Evolutionary conservation across 2,888 invertebrate genomes (phyloP).

Genomic region (Tigriopus californicus): DNA sequence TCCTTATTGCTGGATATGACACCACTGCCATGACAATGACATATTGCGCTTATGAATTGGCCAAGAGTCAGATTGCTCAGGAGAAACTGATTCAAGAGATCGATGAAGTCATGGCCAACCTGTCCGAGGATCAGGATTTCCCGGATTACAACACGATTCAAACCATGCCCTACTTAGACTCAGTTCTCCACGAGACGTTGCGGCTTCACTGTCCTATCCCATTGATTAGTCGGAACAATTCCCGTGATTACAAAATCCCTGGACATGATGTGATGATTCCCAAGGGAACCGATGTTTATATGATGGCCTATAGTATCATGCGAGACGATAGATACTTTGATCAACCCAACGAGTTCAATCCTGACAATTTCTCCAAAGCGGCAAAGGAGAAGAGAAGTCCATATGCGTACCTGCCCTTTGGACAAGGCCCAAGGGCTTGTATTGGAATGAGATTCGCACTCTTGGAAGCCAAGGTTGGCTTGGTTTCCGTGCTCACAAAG

Average conservation of each 20-base stretch:
- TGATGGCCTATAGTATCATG: background rate
- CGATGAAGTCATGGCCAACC: background rate
- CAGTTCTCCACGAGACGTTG: background rate
- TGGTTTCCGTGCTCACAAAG: background rate
- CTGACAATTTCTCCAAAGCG: conserved; percentile 8
- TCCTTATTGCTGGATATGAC: conserved; percentile 11
- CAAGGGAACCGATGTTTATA: background rate
- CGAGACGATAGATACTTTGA: background rate
- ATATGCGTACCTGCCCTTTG: background rate
- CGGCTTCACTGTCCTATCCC: background rate
- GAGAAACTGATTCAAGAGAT: background rate
- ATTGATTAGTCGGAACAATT: background rate
- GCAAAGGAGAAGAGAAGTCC: background rate
- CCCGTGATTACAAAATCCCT: background rate
- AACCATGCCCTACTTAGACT: background rate
- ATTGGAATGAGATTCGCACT: conserved; percentile 1
- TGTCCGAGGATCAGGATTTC: background rate
- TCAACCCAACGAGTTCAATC: conserved; percentile 1
- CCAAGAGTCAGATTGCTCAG: background rate
- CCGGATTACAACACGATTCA: background rate
- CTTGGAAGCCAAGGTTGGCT: background rate
- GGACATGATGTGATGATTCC: background rate
- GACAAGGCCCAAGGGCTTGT: conserved; percentile 6
- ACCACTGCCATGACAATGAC: conserved; percentile 11
- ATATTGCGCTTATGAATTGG: background rate